Conservation (phyloP, 2,113 vertebrate species). For the Zeus faber region DNA sequence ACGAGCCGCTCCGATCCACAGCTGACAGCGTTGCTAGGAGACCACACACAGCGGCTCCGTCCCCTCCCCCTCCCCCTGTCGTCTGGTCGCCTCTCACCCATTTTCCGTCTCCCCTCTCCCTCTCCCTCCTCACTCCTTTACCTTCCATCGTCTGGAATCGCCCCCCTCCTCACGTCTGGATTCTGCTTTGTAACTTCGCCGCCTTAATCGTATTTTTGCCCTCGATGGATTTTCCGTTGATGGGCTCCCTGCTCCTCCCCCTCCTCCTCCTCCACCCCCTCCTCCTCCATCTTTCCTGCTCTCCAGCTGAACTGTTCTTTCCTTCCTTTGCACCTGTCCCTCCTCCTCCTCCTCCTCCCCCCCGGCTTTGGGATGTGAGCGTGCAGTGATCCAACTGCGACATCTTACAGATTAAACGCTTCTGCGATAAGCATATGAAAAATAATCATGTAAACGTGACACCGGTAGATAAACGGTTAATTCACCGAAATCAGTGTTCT, state of each 20-base stretch:
- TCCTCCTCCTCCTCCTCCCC: neutral
- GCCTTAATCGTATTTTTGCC: too few relatives aligned
- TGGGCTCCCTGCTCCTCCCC: too few relatives aligned
- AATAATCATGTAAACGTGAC: neutral
- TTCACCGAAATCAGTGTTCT: too few relatives aligned
- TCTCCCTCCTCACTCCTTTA: conserved; percentile 45
- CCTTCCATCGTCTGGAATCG: conserved; percentile 17
- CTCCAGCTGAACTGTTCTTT: too few relatives aligned
- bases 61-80: conserved; percentile 67
- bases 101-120: conserved; percentile 41
- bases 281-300: neutral
- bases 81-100: conserved; percentile 51
- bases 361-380: neutral
- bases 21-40: conserved; percentile 81
- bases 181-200: too few relatives aligned
- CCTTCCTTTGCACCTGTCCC: neutral
- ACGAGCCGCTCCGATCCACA: too few relatives aligned
- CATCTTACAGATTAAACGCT: neutral
- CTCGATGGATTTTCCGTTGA: too few relatives aligned
- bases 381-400: neutral
- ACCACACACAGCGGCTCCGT: conserved; percentile 76
- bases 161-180: neutral
- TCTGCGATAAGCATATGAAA: too few relatives aligned
- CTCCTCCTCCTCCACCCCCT: neutral
- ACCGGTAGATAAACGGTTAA: too few relatives aligned